A percentile compares a stretch with the other conserved stretches of the same genome.
These are phyloP conservation scores for Sitta carolinensis DNA, from an alignment of 2,797 vertebrate species.

Conservation along the genomic window DNA sequence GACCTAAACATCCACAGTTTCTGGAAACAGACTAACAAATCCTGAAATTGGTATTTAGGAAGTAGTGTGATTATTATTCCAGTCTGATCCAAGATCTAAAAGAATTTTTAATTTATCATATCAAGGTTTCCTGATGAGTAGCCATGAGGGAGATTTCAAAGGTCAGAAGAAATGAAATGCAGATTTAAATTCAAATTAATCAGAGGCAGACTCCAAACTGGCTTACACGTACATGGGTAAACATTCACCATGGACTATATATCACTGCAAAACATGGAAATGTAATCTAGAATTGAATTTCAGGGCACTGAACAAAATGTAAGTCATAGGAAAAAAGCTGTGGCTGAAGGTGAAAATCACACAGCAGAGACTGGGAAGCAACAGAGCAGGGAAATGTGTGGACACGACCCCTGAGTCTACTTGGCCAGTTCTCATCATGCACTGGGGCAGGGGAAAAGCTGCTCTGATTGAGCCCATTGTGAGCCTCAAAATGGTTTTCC, in stretches of 20 bases:
- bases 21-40: slow-evolving; percentile 15
- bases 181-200: slow-evolving; percentile 60
- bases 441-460: neutral
- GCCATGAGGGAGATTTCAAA: slow-evolving; percentile 61
- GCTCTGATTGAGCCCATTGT: neutral
- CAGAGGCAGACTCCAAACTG: neutral
- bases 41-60: neutral
- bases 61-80: slow-evolving; percentile 42
- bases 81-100: slow-evolving; percentile 52
- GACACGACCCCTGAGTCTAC: neutral
- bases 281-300: neutral
- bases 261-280: neutral
- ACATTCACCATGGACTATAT: neutral
- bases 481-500: neutral
- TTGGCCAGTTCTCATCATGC: neutral
- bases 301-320: neutral
- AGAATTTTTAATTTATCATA: slow-evolving; percentile 59
- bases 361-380: neutral
- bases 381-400: neutral
- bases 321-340: neutral
- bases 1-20: neutral
- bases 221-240: neutral
- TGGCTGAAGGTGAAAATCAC: neutral
- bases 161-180: slow-evolving; percentile 62
- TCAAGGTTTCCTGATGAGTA: slow-evolving; percentile 49